phyloP scores from a whole-genome alignment of 1,140 invertebrate genomes.

The Drosophila lini region DNA sequence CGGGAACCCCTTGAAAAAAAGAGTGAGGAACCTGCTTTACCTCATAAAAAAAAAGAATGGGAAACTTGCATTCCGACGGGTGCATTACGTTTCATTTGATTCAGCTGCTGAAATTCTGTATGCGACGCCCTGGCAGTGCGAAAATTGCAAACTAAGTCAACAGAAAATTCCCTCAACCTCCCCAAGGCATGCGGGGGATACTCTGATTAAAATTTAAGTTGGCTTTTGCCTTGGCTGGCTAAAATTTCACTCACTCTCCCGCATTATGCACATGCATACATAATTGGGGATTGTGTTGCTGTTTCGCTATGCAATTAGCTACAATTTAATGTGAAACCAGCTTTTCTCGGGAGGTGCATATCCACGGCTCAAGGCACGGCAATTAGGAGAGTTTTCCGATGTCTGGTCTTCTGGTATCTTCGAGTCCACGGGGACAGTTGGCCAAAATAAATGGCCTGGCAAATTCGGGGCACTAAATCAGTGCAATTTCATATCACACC shows the following conservation, averaged over 20 bases:
- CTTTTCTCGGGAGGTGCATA: not conserved
- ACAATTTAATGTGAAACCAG: not conserved
- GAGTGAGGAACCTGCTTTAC: not conserved
- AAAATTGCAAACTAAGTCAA: constrained; percentile 66
- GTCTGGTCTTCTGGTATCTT: constrained; percentile 31
- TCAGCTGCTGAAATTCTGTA: constrained; percentile 53
- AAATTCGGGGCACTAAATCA: constrained; percentile 69
- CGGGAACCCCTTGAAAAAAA: constrained; percentile 1
- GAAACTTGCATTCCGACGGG: constrained; percentile 41
- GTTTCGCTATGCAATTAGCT: constrained; percentile 21
- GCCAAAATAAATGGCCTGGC: constrained; percentile 56
- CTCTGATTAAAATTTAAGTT: constrained; percentile 70
- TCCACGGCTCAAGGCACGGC: constrained; percentile 9
- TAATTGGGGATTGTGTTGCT: constrained; percentile 8
- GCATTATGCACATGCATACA: constrained; percentile 8
- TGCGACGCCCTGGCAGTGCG: constrained; percentile 26
- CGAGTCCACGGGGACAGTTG: constrained; percentile 25
- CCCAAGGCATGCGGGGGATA: constrained; percentile 4
- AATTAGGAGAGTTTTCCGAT: constrained; percentile 29
- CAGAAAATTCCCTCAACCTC: constrained; percentile 51
- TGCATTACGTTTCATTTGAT: constrained; percentile 71
- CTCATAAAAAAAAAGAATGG: constrained; percentile 3
- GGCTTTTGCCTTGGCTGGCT: constrained; percentile 5
- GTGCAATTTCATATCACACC: constrained; percentile 73
- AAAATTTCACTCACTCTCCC: constrained; percentile 1